phyloP scores from a whole-genome alignment of 2,113 vertebrate species.

The Hemiscyllium ocellatum region DNA sequence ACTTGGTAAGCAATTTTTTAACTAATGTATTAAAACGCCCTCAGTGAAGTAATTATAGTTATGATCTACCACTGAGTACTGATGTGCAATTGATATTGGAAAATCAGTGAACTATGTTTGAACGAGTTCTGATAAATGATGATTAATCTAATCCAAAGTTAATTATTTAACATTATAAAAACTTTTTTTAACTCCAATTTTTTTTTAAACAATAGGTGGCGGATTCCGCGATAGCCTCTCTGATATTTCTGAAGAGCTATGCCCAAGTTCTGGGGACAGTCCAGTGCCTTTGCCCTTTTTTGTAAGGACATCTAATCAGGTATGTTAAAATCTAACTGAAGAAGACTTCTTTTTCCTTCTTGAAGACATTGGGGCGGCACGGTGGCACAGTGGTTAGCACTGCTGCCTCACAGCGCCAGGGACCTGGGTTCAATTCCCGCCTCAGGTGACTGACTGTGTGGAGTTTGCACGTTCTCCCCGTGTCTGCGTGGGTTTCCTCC shows the following conservation, averaged over 20 bases:
- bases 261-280: constrained; percentile 87
- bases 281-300: constrained; percentile 89
- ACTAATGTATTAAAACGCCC: neutral
- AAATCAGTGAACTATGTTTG: neutral
- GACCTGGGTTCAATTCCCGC: no score
- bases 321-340: constrained; percentile 43
- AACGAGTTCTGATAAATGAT: neutral
- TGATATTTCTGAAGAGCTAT: constrained; percentile 95
- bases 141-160: neutral
- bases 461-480: no score
- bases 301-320: constrained; percentile 88
- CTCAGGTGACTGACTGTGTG: no score
- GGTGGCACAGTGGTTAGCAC: no score
- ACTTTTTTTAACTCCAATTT: constrained; percentile 2
- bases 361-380: neutral
- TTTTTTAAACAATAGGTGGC: constrained; percentile 61
- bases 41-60: neutral
- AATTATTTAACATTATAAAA: neutral
- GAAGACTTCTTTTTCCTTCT: neutral
- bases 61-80: neutral
- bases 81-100: neutral
- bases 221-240: constrained; percentile 94
- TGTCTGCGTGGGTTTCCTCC: no score
- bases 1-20: neutral
- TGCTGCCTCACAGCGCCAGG: no score